These are phyloP conservation scores for Cremastinae sp. DNA, from an alignment of 2,888 invertebrate species.

Conservation along the genomic window DNA sequence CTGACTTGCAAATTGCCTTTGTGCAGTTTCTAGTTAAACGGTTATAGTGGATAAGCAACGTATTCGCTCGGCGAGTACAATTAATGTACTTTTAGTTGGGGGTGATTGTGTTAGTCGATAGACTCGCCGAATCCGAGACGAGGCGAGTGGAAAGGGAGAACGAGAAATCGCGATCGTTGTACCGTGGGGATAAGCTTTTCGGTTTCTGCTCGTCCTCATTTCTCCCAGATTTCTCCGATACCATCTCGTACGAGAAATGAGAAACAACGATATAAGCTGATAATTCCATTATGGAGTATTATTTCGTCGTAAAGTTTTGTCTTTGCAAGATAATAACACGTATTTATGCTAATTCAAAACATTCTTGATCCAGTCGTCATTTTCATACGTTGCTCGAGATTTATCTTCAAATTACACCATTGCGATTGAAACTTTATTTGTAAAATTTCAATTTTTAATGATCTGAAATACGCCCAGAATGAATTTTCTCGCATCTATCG, in stretches of 20 bases:
- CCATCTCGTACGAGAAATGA: background rate
- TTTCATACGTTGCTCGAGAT: background rate
- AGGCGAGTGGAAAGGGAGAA: slow-evolving; percentile 12
- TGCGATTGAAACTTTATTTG: too few relatives aligned
- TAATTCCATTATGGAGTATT: slow-evolving; percentile 47
- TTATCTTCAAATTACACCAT: too few relatives aligned
- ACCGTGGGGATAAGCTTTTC: slow-evolving; percentile 31
- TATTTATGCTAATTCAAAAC: background rate
- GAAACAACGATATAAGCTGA: slow-evolving; percentile 45
- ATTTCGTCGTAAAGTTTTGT: slow-evolving; percentile 38
- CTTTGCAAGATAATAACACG: slow-evolving; percentile 23
- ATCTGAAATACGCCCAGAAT: slow-evolving; percentile 42
- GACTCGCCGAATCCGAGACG: slow-evolving; percentile 19
- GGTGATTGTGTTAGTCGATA: slow-evolving; percentile 7
- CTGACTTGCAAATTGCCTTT: slow-evolving; percentile 70
- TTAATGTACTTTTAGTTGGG: slow-evolving; percentile 41
- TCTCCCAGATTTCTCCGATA: slow-evolving; percentile 24
- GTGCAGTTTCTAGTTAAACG: slow-evolving; percentile 67
- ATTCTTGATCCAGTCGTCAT: background rate
- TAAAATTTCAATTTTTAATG: background rate
- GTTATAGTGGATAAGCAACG: slow-evolving; percentile 63
- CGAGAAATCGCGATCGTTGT: background rate
- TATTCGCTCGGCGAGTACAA: slow-evolving; percentile 54
- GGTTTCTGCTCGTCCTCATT: slow-evolving; percentile 18
- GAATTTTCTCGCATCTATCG: slow-evolving; percentile 23